Evolutionary conservation across 1,140 invertebrate species (phyloP).

Genomic region (Cyphomyrmex costatus): DNA sequence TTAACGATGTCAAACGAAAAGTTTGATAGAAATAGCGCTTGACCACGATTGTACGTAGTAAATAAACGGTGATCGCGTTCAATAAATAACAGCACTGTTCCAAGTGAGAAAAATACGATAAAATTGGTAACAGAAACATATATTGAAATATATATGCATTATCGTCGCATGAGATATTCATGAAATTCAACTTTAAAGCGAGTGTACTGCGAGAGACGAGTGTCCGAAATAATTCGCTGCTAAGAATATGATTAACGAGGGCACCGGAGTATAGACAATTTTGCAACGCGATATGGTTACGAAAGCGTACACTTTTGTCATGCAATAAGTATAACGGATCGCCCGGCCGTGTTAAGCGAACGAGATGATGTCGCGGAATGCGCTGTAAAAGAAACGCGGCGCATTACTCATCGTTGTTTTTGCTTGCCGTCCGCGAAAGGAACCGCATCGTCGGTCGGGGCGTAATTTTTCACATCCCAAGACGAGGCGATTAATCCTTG

Average conservation of each 20-base stretch:
- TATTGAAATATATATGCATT: neutral
- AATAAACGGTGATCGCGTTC: conserved; percentile 31
- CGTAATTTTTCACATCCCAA: conserved; percentile 62
- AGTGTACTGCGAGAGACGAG: neutral
- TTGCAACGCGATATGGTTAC: conserved; percentile 15
- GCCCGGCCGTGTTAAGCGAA: conserved; percentile 22
- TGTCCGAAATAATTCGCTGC: conserved; percentile 5
- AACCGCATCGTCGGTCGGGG: conserved; percentile 48
- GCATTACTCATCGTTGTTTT: conserved; percentile 59
- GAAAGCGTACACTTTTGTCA: conserved; percentile 13
- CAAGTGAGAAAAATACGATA: conserved; percentile 14
- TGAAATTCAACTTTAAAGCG: neutral
- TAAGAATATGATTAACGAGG: conserved; percentile 21
- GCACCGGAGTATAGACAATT: neutral
- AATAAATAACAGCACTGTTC: neutral
- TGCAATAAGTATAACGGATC: conserved; percentile 53
- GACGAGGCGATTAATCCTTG: conserved; percentile 61
- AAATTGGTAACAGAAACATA: neutral
- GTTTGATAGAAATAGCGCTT: conserved; percentile 44
- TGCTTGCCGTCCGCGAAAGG: conserved; percentile 49
- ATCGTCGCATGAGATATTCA: neutral
- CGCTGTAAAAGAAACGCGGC: conserved; percentile 24
- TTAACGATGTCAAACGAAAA: conserved; percentile 52
- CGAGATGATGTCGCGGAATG: conserved; percentile 52
- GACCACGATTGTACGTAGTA: conserved; percentile 22